Evolutionary conservation across 2,888 invertebrate species (phyloP), one percentile per base, ranked within the genome.

Genomic region (Ormyrus thymus): DNA sequence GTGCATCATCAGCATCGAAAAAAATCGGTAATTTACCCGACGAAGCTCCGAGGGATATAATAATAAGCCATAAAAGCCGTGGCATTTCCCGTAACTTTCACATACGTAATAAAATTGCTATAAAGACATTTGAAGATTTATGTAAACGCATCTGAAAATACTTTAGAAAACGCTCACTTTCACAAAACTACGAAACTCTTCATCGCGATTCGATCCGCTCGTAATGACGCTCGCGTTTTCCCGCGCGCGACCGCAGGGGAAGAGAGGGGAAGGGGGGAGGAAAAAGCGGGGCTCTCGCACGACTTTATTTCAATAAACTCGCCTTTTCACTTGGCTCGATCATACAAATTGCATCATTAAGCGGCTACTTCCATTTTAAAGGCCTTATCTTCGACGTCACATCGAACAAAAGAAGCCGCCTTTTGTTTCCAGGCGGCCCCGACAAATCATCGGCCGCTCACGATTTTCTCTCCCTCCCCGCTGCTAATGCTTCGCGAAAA

Each of bases 311-410:
- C 62, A 55, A 68, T 48, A 51, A 62, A 62, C 15, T 62, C 53
- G 51, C 13, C 69, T 64, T 50, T 46, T 56, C 48, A 45, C n/a
- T 10, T 29, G 5, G 43, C 59, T 46, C 13, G 9, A 62, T 29
- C 45, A 55, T 45, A 70, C 11, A 76, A 76, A 76, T 64, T 76
- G 70, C 64, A 64, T 76, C 76, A 70, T 76, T 76, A 62, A 5
- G 29, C 55, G 29, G 13, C 10, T 48, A 48, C 69, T 58, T 48
- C 69, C 11, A 29, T 13, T 48, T 10, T 8, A 29, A 29, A 43
- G 10, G 29, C 29, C 29, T 29, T 29, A 29, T 29, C 29, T 29
- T 29, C 29, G 29, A n/a, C 2, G 55, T 66, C 51, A 15, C 65
- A 29, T 29, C 51, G 45, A 15, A 65, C 50, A 65, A 65, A 51